A percentile compares a stretch with the other conserved stretches of the same genome.
These are phyloP conservation scores for Hesperophylax magnus DNA, from an alignment of 1,140 invertebrate genomes.

Conservation along the genomic window DNA sequence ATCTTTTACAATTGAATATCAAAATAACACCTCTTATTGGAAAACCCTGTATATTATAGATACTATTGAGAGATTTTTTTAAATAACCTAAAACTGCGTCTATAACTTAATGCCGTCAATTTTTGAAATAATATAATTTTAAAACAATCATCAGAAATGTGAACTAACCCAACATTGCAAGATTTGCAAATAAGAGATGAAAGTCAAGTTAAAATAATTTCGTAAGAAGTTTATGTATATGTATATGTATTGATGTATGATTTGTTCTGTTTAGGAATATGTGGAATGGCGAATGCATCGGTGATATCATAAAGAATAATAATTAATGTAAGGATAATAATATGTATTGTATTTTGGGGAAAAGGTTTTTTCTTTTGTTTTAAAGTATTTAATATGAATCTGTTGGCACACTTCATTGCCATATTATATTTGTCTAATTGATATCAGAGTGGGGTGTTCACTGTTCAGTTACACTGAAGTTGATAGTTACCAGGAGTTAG, in stretches of 20 bases:
- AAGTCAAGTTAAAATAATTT: neutral
- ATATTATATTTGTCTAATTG: conserved; percentile 9
- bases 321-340: neutral
- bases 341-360: conserved; percentile 13
- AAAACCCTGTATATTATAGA: no score
- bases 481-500: conserved; percentile 20
- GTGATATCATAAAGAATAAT: conserved; percentile 31
- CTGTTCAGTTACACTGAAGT: conserved; percentile 21
- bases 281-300: neutral
- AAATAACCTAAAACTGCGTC: no score
- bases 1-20: no score
- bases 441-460: conserved; percentile 1
- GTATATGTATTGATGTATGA: no score
- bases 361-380: conserved; percentile 33
- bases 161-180: no score
- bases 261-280: conserved; percentile 17
- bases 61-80: no score
- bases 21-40: no score
- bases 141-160: no score
- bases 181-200: no score
- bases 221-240: no score
- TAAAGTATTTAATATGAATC: conserved; percentile 14
- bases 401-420: conserved; percentile 4
- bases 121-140: no score
- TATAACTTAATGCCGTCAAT: no score